phyloP scores from a whole-genome alignment of 2,797 vertebrate species.

The Spinibarbus caldwelli region DNA sequence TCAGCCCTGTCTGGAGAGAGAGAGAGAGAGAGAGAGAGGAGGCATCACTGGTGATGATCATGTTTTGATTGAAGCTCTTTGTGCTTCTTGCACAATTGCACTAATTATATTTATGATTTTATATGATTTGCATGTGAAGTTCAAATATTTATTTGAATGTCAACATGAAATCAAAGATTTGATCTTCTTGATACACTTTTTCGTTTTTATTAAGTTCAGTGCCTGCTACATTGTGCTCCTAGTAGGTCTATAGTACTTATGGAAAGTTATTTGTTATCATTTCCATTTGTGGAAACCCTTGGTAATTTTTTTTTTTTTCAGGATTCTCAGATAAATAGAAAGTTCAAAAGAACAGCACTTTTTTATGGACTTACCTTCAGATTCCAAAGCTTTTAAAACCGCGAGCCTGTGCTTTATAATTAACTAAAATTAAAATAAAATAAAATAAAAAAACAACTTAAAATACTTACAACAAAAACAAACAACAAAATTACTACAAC shows the following conservation, averaged over 20 bases:
- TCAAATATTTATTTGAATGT: neutral
- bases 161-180: neutral
- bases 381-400: no score
- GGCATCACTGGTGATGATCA: slow-evolving; percentile 70
- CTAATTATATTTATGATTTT: neutral
- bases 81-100: neutral
- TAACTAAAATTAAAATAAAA: neutral
- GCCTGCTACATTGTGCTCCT: neutral
- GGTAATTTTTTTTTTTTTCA: neutral
- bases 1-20: slow-evolving; percentile 60
- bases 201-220: neutral
- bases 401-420: no score
- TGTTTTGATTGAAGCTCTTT: slow-evolving; percentile 44
- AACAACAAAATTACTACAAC: neutral
- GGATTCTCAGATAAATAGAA: neutral
- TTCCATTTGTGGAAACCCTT: neutral
- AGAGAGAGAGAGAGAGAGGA: slow-evolving; percentile 37
- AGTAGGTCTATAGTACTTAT: neutral
- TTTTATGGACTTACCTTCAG: neutral
- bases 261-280: no score
- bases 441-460: no score
- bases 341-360: neutral
- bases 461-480: neutral
- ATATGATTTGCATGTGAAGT: neutral
- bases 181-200: neutral